Base-by-base conservation (phyloP, 2,888 invertebrate genomes). In the Diplazon laetatorius region DNA sequence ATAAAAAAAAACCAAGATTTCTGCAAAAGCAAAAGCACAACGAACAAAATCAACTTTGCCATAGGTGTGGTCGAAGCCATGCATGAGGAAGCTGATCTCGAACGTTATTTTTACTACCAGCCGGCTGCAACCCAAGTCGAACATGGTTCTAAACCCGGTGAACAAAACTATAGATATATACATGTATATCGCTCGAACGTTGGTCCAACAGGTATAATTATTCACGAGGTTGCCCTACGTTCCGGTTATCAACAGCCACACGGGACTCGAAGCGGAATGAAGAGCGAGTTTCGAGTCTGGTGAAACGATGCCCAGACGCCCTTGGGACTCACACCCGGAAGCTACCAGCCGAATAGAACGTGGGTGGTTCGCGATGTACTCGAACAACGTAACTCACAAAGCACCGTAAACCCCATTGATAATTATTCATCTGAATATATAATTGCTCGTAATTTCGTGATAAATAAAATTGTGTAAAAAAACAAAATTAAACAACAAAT, bases 231-330 rank as follows among this genome's bases (percentile, higher is more conserved):
- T 16, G 25, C 25, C 18, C 30, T 30, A 16, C 62, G 16, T 35
- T 65, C 50, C 48, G 30, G 65, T 50, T 65, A 65, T 65, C 65
- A 50, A 35, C 35, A 6, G 48, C 6, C 30, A n/a, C n/a, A n/a
- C n/a, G n/a, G n/a, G n/a, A n/a, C n/a, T n/a, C n/a, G n/a, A n/a
- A n/a, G n/a, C n/a, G n/a, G n/a, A n/a, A n/a, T n/a, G n/a, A n/a
- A n/a, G n/a, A n/a, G n/a, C n/a, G n/a, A n/a, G n/a, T n/a, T n/a
- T n/a, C n/a, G n/a, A n/a, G n/a, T n/a, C n/a, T n/a, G n/a, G n/a
- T n/a, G n/a, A n/a, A n/a, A n/a, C n/a, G n/a, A 52, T 52, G 52
- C 14, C 9, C 1, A 30, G 14, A 37, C 2, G 18, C 37, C 10
- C 42, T 1, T 10, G 37, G 16, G 59, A 59, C 35, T 6, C 20